Percentiles rank a stretch among this genome's conserved stretches.
phyloP scores from a whole-genome alignment of 2,113 vertebrate species.

The Paedocypris sp. region DNA sequence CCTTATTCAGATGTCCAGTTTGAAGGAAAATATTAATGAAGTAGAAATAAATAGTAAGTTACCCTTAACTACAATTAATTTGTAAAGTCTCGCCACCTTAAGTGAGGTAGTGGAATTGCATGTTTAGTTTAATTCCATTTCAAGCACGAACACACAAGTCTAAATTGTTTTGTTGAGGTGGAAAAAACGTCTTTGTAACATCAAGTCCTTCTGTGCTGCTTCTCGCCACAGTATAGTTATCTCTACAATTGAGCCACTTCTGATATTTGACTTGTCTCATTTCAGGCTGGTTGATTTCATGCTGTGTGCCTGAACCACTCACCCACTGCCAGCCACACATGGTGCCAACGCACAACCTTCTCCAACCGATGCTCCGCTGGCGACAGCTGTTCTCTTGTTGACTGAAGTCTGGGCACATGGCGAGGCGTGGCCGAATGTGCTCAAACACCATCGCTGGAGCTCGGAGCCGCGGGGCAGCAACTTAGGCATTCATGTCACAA shows the following conservation, averaged over 20 bases:
- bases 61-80: too few species aligned
- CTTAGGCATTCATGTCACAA: constrained; percentile 28
- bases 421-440: constrained; percentile 16
- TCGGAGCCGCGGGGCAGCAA: not conserved
- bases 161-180: too few species aligned
- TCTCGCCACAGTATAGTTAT: not conserved
- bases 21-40: too few species aligned
- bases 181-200: too few species aligned
- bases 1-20: too few species aligned
- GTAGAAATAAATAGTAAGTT: too few species aligned
- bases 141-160: too few species aligned
- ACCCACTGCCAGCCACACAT: constrained; percentile 20
- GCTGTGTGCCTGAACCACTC: constrained; percentile 3
- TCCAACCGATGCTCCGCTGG: constrained; percentile 22
- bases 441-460: not conserved
- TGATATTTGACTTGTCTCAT: not conserved
- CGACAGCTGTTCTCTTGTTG: constrained; percentile 32
- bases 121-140: too few species aligned
- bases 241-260: not conserved
- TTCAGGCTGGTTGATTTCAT: not conserved
- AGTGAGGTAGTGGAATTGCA: too few species aligned
- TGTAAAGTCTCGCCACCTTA: too few species aligned
- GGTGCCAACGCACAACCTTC: constrained; percentile 8
- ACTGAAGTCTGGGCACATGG: constrained; percentile 15
- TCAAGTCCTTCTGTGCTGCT: not conserved